Conservation (phyloP, 2,888 invertebrate species). For the Leucoma salicis region DNA sequence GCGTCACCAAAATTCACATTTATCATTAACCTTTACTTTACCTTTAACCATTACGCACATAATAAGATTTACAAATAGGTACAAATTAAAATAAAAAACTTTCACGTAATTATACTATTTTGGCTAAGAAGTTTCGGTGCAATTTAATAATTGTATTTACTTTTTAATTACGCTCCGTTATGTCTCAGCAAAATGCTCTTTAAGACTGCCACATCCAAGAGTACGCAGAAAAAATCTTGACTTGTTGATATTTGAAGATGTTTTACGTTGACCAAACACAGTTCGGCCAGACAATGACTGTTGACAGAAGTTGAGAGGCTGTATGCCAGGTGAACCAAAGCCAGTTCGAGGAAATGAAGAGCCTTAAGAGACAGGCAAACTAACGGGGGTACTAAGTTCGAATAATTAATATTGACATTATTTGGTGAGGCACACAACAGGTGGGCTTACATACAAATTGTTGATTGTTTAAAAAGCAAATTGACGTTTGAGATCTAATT, state of each 20-base stretch:
- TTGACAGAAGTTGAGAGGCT: conserved; percentile 40
- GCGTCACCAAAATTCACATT: too few species aligned
- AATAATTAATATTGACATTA: conserved; percentile 14
- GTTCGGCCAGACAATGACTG: conserved; percentile 34
- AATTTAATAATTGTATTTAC: too few species aligned
- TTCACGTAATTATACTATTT: too few species aligned
- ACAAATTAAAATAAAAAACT: too few species aligned
- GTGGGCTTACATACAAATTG: background rate
- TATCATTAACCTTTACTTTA: too few species aligned
- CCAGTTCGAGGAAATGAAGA: conserved; percentile 29
- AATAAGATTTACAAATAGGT: too few species aligned
- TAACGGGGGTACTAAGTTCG: conserved; percentile 20
- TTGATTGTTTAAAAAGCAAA: background rate
- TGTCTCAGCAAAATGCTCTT: too few species aligned
- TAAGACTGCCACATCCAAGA: conserved; percentile 19
- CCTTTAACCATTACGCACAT: too few species aligned
- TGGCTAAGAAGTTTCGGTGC: too few species aligned
- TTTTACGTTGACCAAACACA: conserved; percentile 39
- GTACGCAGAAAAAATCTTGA: conserved; percentile 12
- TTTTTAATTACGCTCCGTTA: too few species aligned
- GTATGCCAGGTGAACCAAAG: conserved; percentile 31
- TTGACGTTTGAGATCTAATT: too few species aligned
- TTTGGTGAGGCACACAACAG: background rate
- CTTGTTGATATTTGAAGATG: conserved; percentile 23
- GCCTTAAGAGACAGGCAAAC: conserved; percentile 29